phyloP scores from a whole-genome alignment of 2,113 vertebrate species.

The Aix galericulata region DNA sequence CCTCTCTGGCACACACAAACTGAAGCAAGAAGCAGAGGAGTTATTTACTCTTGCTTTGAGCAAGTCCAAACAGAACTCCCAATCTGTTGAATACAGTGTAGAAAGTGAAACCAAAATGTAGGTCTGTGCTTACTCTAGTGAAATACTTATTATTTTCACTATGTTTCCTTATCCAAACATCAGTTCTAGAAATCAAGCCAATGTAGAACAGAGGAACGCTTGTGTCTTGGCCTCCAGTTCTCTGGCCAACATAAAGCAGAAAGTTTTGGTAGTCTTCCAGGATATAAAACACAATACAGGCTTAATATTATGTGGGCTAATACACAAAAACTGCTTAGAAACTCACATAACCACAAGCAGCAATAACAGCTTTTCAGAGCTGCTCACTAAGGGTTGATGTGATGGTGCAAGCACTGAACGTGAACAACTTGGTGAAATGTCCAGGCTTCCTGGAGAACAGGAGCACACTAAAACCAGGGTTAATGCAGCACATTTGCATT shows the following conservation, averaged over 20 bases:
- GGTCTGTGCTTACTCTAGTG: neutral
- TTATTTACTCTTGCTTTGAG: neutral
- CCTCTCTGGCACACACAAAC: neutral
- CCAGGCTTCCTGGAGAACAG: neutral
- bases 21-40: slow-evolving; percentile 4
- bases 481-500: neutral
- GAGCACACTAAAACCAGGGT: neutral
- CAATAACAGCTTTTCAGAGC: neutral
- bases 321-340: neutral
- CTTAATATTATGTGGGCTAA: neutral
- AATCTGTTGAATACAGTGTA: neutral
- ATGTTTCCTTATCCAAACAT: neutral
- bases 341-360: neutral
- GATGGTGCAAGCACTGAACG: neutral
- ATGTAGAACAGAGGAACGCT: neutral
- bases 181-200: neutral
- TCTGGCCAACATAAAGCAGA: neutral
- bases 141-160: neutral
- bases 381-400: neutral
- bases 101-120: slow-evolving; percentile 1
- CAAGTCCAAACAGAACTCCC: slow-evolving; percentile 38
- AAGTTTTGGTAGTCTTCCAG: slow-evolving; percentile 14
- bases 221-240: neutral
- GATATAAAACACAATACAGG: neutral
- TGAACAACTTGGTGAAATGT: neutral